Percentiles rank a stretch among this genome's conserved stretches.
Evolutionary conservation across 1,140 invertebrate species (phyloP).

Genomic region (Leptestheria dahalacensis): DNA sequence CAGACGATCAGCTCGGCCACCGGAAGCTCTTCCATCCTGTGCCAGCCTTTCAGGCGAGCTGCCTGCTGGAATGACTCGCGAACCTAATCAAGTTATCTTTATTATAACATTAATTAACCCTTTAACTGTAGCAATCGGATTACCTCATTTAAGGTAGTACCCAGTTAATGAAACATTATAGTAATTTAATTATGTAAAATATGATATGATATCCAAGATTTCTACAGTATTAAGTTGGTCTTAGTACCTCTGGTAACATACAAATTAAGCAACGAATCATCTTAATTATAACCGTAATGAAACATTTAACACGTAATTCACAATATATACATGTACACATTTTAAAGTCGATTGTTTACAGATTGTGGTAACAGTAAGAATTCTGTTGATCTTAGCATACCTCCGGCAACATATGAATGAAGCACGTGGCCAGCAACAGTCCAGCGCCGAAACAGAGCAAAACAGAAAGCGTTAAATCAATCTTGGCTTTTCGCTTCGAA

Average conservation of each 20-base stretch:
- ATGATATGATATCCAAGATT: too few relatives aligned
- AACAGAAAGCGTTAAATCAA: conserved; percentile 24
- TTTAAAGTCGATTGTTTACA: not conserved
- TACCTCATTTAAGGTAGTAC: too few relatives aligned
- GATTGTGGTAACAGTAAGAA: not conserved
- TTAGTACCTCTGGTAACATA: too few relatives aligned
- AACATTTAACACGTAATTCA: too few relatives aligned
- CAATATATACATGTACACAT: too few relatives aligned
- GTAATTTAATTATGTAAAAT: too few relatives aligned
- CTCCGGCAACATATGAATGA: conserved; percentile 40
- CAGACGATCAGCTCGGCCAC: conserved; percentile 37
- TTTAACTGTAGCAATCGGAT: too few relatives aligned
- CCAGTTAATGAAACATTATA: too few relatives aligned
- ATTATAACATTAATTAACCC: too few relatives aligned
- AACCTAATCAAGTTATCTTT: not conserved
- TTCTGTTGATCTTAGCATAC: conserved; percentile 30
- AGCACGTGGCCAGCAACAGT: conserved; percentile 39
- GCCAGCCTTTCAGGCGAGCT: not conserved
- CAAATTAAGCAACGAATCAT: too few relatives aligned
- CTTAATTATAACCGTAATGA: too few relatives aligned
- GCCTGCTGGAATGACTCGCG: not conserved
- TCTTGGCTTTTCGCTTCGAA: conserved; percentile 9
- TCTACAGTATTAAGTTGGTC: too few relatives aligned
- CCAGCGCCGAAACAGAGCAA: conserved; percentile 38
- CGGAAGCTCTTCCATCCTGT: conserved; percentile 24